A percentile compares a stretch with the other conserved stretches of the same genome.
Conservation (phyloP, 2,113 vertebrate species). For the Jacana jacana region DNA sequence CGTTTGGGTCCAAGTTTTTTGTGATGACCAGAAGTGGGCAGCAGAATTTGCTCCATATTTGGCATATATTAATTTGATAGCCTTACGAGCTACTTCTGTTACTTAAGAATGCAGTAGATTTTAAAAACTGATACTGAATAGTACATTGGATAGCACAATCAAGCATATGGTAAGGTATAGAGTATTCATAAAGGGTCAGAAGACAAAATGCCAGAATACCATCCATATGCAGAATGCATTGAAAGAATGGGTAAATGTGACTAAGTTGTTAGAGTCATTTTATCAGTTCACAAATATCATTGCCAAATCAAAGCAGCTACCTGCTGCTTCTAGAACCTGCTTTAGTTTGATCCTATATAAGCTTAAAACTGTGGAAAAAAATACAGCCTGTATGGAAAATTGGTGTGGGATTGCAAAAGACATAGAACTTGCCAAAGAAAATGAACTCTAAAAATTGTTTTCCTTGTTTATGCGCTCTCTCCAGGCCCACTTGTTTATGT, state of each 20-base stretch:
- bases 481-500: constrained; percentile 39
- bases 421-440: constrained; percentile 14
- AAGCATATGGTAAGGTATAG: not conserved
- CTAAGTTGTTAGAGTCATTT: not conserved
- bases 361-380: not conserved
- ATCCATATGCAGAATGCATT: not conserved
- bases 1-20: not conserved
- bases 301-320: not conserved
- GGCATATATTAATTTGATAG: not conserved
- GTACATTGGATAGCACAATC: not conserved
- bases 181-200: not conserved
- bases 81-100: not conserved
- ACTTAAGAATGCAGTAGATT: not conserved
- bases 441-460: constrained; percentile 34
- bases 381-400: constrained; percentile 23
- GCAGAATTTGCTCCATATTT: not conserved
- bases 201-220: not conserved
- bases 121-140: not conserved
- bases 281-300: not conserved
- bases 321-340: not conserved
- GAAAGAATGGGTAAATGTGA: not conserved
- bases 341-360: not conserved
- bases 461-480: constrained; percentile 43
- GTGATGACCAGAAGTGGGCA: not conserved
- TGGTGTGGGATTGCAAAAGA: constrained; percentile 42